Conservation (phyloP, 1,140 invertebrate genomes). For the Scaptomyza hsui region DNA sequence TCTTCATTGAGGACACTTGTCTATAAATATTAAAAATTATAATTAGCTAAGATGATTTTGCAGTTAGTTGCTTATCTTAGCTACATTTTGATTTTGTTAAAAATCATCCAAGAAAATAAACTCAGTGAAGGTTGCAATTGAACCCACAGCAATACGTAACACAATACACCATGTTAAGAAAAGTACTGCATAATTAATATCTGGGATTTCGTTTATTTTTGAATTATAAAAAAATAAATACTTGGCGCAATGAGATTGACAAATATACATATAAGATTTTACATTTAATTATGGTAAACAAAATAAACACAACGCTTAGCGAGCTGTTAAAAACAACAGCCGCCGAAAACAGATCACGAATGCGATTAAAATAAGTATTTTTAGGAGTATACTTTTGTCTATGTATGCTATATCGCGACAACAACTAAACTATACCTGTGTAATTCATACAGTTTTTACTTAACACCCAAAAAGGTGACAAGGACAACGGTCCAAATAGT, state of each 20-base stretch:
- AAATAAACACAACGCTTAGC: slow-evolving; percentile 13
- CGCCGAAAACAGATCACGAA: neutral
- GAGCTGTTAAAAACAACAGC: neutral
- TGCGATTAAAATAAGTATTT: neutral
- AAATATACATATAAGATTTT: neutral
- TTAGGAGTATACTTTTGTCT: neutral
- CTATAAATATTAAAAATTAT: neutral
- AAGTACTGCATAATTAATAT: slow-evolving; percentile 14
- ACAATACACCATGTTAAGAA: neutral
- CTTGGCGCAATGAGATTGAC: slow-evolving; percentile 33
- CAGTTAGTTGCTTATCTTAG: slow-evolving; percentile 1
- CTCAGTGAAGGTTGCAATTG: slow-evolving; percentile 3
- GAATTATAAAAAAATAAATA: slow-evolving; percentile 22
- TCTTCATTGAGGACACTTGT: neutral
- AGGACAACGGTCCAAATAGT: no score
- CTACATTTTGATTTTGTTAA: slow-evolving; percentile 22
- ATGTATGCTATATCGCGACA: neutral
- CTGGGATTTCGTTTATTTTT: slow-evolving; percentile 22
- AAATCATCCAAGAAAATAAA: neutral
- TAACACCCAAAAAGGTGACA: neutral
- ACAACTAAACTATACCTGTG: neutral
- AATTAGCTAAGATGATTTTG: slow-evolving; percentile 6
- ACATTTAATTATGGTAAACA: slow-evolving; percentile 2
- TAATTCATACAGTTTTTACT: neutral
- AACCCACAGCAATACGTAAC: slow-evolving; percentile 9